Conservation (phyloP, 1,140 invertebrate genomes). For the Formica exsecta region DNA sequence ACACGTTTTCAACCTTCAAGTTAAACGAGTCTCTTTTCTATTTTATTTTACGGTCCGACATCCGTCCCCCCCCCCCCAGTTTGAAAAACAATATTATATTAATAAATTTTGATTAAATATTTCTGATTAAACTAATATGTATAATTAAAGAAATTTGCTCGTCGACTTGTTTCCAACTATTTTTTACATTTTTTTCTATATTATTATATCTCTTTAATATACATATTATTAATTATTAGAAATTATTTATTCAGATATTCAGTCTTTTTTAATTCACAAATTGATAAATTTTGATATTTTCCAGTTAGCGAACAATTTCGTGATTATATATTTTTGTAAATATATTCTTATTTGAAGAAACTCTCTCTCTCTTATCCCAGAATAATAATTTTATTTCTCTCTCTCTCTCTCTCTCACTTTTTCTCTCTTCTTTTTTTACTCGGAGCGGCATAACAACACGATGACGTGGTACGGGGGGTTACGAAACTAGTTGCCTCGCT, state of each 20-base stretch:
- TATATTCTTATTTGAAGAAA: neutral
- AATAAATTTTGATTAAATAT: constrained; percentile 42
- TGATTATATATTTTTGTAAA: neutral
- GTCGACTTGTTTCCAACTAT: neutral
- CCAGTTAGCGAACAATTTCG: too few relatives aligned
- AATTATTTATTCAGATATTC: too few relatives aligned
- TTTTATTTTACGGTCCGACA: neutral
- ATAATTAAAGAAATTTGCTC: constrained; percentile 2
- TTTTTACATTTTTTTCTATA: neutral
- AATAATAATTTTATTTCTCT: neutral
- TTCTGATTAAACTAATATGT: constrained; percentile 5
- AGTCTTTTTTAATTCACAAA: neutral
- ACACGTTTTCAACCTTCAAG: constrained; percentile 50
- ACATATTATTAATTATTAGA: neutral
- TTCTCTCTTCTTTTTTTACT: constrained; percentile 17
- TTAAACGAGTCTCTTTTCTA: constrained; percentile 45
- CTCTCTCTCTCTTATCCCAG: neutral
- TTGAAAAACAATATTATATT: neutral
- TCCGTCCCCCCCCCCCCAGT: too few relatives aligned
- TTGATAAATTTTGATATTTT: neutral
- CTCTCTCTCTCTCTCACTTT: too few relatives aligned
- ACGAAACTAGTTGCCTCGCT: constrained; percentile 74
- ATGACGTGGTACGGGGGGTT: constrained; percentile 48
- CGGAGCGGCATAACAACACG: constrained; percentile 49
- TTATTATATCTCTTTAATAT: neutral